Percentiles rank a stretch among this genome's conserved stretches.
These are phyloP conservation scores for Chlamydotis undulata DNA, from an alignment of 2,113 vertebrate genomes.

Conservation along the genomic window DNA sequence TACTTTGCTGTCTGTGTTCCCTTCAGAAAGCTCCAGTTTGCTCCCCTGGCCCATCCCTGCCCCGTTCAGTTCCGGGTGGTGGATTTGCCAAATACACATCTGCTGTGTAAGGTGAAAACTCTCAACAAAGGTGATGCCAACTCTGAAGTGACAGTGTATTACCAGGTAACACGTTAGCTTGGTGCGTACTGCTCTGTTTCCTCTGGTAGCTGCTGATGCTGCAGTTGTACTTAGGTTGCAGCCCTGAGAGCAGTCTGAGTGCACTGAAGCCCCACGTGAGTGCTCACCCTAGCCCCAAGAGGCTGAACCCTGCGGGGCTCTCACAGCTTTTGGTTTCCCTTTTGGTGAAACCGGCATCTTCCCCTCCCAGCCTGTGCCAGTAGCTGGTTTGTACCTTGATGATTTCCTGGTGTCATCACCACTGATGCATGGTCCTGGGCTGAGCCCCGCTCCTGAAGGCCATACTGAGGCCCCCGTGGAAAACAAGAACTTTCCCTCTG, in stretches of 20 bases:
- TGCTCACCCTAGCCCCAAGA: too few species aligned
- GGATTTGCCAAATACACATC: constrained; percentile 83
- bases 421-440: neutral
- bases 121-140: constrained; percentile 93
- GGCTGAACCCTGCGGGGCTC: neutral
- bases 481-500: neutral
- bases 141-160: constrained; percentile 95
- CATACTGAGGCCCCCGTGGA: fast-evolving
- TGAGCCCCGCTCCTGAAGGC: neutral
- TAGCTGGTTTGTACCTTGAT: neutral
- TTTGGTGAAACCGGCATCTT: neutral
- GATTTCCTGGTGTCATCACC: neutral
- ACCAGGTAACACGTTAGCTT: constrained; percentile 78
- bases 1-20: constrained; percentile 6
- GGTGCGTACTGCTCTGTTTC: neutral
- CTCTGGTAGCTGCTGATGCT: neutral
- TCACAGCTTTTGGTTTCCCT: fast-evolving
- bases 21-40: constrained; percentile 86
- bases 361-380: neutral
- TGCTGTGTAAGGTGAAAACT: constrained; percentile 92
- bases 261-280: fast-evolving
- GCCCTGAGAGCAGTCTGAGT: neutral
- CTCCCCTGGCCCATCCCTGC: constrained; percentile 79
- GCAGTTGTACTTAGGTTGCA: fast-evolving
- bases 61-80: constrained; percentile 93